A percentile compares a stretch with the other conserved stretches of the same genome.
Evolutionary conservation across 1,140 invertebrate genomes (phyloP).

Genomic region (Bombus consobrinus): DNA sequence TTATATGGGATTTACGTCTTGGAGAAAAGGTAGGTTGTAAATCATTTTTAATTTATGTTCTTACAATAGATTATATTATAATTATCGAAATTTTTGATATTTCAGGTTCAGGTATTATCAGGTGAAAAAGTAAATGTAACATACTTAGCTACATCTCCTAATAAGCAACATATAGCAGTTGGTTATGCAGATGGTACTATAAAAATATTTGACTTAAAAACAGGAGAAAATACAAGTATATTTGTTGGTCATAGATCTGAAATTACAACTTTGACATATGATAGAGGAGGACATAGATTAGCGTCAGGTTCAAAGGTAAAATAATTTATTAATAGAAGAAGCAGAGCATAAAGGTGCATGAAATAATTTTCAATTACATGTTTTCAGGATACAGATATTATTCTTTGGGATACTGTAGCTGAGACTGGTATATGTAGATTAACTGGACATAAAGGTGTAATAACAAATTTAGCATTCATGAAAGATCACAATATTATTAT

Average conservation of each 20-base stretch:
- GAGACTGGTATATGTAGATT: slow-evolving; percentile 95
- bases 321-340: slow-evolving; percentile 45
- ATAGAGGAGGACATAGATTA: slow-evolving; percentile 90
- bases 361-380: slow-evolving; percentile 51
- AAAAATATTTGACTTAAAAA: slow-evolving; percentile 90
- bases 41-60: slow-evolving; percentile 32
- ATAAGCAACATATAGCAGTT: slow-evolving; percentile 91
- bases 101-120: slow-evolving; percentile 87
- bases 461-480: slow-evolving; percentile 95
- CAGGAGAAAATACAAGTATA: slow-evolving; percentile 88
- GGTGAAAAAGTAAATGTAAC: slow-evolving; percentile 92
- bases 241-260: slow-evolving; percentile 95
- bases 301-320: slow-evolving; percentile 93
- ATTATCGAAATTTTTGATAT: slow-evolving; percentile 24
- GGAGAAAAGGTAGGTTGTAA: slow-evolving; percentile 89
- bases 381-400: slow-evolving; percentile 93
- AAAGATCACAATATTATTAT: slow-evolving; percentile 90
- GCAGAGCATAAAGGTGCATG: neutral
- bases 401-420: slow-evolving; percentile 97
- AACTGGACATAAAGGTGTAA: slow-evolving; percentile 94
- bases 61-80: neutral
- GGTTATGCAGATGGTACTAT: slow-evolving; percentile 96
- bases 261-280: slow-evolving; percentile 92
- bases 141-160: slow-evolving; percentile 87
- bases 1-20: slow-evolving; percentile 96